A percentile compares a stretch with the other conserved stretches of the same genome.
Evolutionary conservation across 2,888 invertebrate genomes (phyloP).

Genomic region (Merodon equestris): DNA sequence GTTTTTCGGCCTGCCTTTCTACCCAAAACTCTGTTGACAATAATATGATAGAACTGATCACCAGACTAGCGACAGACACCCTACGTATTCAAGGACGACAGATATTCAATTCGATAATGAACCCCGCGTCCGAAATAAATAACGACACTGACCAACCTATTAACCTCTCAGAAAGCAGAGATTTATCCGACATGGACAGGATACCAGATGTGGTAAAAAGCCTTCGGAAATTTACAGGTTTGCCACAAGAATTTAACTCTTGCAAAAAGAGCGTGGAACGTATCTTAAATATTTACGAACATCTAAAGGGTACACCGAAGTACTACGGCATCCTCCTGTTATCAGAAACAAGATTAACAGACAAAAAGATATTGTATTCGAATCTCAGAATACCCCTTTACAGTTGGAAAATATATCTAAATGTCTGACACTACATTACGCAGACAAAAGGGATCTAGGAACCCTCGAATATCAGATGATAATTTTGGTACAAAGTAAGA

Average conservation of each 20-base stretch:
- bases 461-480: no score
- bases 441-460: conserved; percentile 2
- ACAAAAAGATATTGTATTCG: not conserved
- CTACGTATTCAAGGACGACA: conserved; percentile 7
- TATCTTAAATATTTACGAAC: no score
- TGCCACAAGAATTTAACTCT: conserved; percentile 18
- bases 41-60: not conserved
- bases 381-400: not conserved
- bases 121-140: conserved; percentile 1
- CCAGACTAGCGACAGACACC: conserved; percentile 3
- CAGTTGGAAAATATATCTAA: conserved; percentile 11
- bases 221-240: conserved; percentile 9
- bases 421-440: conserved; percentile 14
- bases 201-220: conserved; percentile 13
- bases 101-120: conserved; percentile 1
- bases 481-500: conserved; percentile 16
- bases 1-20: not conserved
- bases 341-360: no score
- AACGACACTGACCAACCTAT: conserved; percentile 20
- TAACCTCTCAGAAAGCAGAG: conserved; percentile 9
- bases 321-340: not conserved
- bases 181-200: conserved; percentile 25
- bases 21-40: not conserved
- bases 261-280: conserved; percentile 19
- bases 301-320: no score